A percentile compares a stretch with the other conserved stretches of the same genome.
phyloP scores from a whole-genome alignment of 2,797 vertebrate genomes.

The Siniperca scherzeri region DNA sequence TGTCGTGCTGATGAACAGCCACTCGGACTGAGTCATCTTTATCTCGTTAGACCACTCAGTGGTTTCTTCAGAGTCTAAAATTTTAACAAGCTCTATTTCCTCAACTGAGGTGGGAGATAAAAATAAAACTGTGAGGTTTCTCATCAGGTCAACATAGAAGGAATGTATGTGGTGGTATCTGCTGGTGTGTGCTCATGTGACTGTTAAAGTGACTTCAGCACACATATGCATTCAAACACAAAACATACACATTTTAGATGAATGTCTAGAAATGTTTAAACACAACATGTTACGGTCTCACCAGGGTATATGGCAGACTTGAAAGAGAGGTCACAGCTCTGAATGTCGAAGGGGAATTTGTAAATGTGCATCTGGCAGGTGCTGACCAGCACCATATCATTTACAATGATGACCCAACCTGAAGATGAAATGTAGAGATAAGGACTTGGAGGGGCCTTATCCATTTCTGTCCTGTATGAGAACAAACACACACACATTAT shows the following conservation, averaged over 20 bases:
- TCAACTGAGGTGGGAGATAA: not conserved
- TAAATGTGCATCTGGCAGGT: constrained; percentile 73
- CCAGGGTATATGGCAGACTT: constrained; percentile 61
- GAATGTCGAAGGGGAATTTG: constrained; percentile 78
- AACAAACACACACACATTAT: not conserved
- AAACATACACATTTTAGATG: too few species aligned
- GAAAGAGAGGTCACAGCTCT: constrained; percentile 75
- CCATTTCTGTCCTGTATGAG: constrained; percentile 66
- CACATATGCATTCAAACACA: not conserved
- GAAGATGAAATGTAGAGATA: constrained; percentile 19
- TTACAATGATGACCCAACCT: not conserved
- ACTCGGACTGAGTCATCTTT: constrained; percentile 59
- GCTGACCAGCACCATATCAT: constrained; percentile 68
- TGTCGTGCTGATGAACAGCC: constrained; percentile 59
- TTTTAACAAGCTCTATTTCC: not conserved
- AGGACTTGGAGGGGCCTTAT: constrained; percentile 65
- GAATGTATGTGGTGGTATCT: not conserved
- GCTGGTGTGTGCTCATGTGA: not conserved
- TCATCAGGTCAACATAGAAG: not conserved
- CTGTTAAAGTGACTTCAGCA: not conserved
- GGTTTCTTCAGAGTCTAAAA: rapidly evolving
- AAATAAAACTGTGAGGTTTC: not conserved
- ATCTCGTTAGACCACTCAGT: not conserved
- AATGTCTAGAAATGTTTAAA: not conserved
- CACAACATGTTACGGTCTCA: constrained; percentile 18